Base-by-base conservation (phyloP, 1,140 invertebrate genomes). In the Xylocopa sonorina region DNA sequence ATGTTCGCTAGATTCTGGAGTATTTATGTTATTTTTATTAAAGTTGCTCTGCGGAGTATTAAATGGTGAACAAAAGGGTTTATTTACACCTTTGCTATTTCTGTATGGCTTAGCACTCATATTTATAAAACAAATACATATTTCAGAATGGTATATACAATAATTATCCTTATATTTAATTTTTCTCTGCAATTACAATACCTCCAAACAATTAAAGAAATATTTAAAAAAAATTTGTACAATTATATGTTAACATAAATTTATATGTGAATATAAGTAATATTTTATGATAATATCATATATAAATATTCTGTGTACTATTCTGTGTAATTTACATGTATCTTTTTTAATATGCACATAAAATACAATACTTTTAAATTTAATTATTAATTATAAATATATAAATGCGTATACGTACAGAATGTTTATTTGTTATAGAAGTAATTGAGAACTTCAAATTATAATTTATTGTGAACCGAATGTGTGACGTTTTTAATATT, bases 41-140 rank as follows among this genome's bases (percentile, higher is more conserved):
- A 41, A 14, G 2, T 57, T 50, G 12, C 9, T 69, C 38, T 10
- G 43, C 12, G 51, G 41, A 9, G 34, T 69, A 55, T 0, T 73
- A 94, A 87, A 88, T 94, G 93, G 48, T 90, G 87, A 21, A 93
- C 78, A 94, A 80, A 95, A 93, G 32, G 85, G 82, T 81, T 92
- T 93, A 78, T 73, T 38, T 34, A 63, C 77, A 43, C 68, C 38
- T 48, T 55, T 55, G 27, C 57, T 53, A 46, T 78, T 78, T 71
- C 29, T 78, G 1, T 55, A 41, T 27, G 77, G 68, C 27, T 64
- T 78, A 18, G 21, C 48, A 55, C 48, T 62, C 68, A 78, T 66
- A 87, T 78, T 88, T 95, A 95, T 53, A 96, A 88, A 80, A 92
- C 88, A 9, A 95, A 95, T 10, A 94, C 94, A 34, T 95, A 86